Evolutionary conservation across 2,888 invertebrate genomes (phyloP), one percentile per base, ranked within the genome.

Genomic region (Tethea ocularis): DNA sequence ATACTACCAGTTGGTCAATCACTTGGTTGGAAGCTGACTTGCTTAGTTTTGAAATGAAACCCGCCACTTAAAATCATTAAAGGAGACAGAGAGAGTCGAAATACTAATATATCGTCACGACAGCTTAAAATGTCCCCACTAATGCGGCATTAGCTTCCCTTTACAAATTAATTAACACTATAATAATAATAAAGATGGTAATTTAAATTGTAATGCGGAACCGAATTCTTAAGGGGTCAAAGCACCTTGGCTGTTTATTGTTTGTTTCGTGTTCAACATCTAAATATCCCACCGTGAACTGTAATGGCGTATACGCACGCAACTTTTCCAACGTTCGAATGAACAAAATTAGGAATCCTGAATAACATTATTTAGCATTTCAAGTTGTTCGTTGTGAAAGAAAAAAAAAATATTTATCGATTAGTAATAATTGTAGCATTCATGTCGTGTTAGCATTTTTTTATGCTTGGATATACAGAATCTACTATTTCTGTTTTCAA

Each of bases 61-160:
- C 10, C 29, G 10, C 10, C 29, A 10, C 38, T 15, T 38, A 13
- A 5, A n/a, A 15, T 38, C n/a, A 2, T 38, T 17, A 17, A 5
- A 38, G n/a, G 15, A n/a, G 7, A 17, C 5, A 41, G 41, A n/a
- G 7, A n/a, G 2, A 46, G 46, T 20, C 20, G 17, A 10, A 20
- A 20, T 10, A 46, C 17, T 46, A 15, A 20, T 20, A 20, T 20
- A 46, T 46, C 46, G 20, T 46, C 2, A 20, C 46, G 20, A 46
- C 46, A 46, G 46, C 20, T 46, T 46, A 46, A 46, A 46, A 46
- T 46, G 46, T 46, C 20, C 46, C 17, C 46, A 46, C 20, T 46
- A 46, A 46, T 46, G 46, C 13, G 46, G 15, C 46, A 46, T 46
- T 46, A 46, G 20, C 8, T 8, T n/a, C 20, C 46, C 46, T n/a